These are phyloP conservation scores for Matsumurasca onukii DNA, from an alignment of 1,140 invertebrate species.

Conservation along the genomic window DNA sequence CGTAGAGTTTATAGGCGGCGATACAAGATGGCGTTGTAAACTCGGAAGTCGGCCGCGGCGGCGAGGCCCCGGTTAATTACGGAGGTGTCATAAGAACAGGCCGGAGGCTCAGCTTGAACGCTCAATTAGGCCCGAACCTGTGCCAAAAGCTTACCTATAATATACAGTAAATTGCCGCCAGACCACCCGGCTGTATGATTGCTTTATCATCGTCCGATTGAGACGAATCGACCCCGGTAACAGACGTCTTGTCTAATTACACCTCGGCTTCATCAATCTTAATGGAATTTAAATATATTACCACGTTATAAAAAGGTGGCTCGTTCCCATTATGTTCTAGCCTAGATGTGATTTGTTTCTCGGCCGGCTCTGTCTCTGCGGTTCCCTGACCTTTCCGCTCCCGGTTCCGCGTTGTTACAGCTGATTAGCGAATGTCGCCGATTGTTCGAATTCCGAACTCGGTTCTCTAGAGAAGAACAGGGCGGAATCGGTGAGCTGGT, in stretches of 20 bases:
- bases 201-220: conserved; percentile 22
- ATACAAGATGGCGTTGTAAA: conserved; percentile 19
- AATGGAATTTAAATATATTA: conserved; percentile 13
- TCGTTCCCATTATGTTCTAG: neutral
- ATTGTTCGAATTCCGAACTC: no score
- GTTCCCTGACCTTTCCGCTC: neutral
- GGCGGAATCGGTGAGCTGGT: no score
- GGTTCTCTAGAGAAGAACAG: no score
- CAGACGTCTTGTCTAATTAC: conserved; percentile 16
- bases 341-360: neutral
- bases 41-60: neutral
- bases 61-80: conserved; percentile 2
- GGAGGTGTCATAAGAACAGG: conserved; percentile 24
- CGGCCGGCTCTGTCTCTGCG: neutral
- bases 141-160: conserved; percentile 27
- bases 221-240: conserved; percentile 8
- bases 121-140: conserved; percentile 12
- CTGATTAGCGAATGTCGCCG: no score
- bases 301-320: conserved; percentile 4
- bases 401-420: no score
- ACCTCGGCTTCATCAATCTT: conserved; percentile 9
- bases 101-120: conserved; percentile 11
- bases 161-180: conserved; percentile 20
- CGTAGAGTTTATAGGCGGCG: no score
- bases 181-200: conserved; percentile 12